These are phyloP conservation scores for Latrodectus geometricus DNA, from an alignment of 1,140 invertebrate species.

Conservation along the genomic window DNA sequence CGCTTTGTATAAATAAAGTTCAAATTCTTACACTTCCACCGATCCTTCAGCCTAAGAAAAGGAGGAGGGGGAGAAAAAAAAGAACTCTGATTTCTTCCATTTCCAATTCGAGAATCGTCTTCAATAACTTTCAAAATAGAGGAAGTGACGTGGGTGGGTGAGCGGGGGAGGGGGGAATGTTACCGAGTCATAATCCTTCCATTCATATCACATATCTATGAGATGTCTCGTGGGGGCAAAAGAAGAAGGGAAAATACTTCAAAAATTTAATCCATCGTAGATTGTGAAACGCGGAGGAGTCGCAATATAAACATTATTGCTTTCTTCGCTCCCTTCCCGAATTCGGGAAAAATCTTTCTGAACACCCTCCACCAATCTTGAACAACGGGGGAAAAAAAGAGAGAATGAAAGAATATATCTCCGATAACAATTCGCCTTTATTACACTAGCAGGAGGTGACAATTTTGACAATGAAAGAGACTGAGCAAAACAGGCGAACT, in stretches of 20 bases:
- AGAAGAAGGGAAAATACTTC: not conserved
- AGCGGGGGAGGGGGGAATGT: not conserved
- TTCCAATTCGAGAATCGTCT: not conserved
- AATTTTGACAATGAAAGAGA: conserved; percentile 1
- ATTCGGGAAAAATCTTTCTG: not conserved
- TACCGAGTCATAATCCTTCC: not conserved
- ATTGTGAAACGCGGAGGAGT: not conserved
- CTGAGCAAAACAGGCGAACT: not conserved
- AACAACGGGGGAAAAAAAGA: not conserved
- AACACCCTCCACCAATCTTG: not conserved
- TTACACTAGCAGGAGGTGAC: not conserved
- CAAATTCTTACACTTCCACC: not conserved
- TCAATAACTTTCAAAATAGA: conserved; percentile 1
- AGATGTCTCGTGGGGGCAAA: not conserved
- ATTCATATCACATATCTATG: not conserved
- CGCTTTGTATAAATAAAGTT: not conserved
- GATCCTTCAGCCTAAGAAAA: too few relatives aligned
- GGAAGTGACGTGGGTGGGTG: not conserved
- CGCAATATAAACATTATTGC: not conserved
- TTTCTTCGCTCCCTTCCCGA: not conserved
- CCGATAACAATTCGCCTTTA: not conserved
- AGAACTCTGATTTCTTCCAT: not conserved
- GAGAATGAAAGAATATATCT: not conserved
- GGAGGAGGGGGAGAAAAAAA: not conserved
- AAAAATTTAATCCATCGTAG: not conserved